A percentile compares a stretch with the other conserved stretches of the same genome.
Conservation (phyloP, 2,113 vertebrate genomes). For the Oryzias javanicus region DNA sequence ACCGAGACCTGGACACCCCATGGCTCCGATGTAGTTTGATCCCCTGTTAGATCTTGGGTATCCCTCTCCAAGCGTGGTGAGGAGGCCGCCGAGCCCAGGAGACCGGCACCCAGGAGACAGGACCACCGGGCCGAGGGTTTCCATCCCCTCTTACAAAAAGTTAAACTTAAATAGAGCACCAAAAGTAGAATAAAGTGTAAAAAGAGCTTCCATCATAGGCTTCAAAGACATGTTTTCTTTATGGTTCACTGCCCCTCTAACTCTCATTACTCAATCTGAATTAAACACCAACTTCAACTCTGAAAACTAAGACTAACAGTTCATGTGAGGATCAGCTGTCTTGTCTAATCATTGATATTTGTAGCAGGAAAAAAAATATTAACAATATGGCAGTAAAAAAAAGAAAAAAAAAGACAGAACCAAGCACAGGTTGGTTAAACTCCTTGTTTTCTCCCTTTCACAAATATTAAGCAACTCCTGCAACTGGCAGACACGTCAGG, state of each 20-base stretch:
- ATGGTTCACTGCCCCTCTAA: background rate
- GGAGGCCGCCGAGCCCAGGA: too few relatives aligned
- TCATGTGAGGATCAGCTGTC: background rate
- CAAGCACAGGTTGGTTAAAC: conserved; percentile 22
- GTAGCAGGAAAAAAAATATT: conserved; percentile 7
- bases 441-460: conserved; percentile 11
- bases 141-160: too few relatives aligned
- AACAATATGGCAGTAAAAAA: conserved; percentile 1
- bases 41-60: too few relatives aligned
- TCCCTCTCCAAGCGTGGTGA: too few relatives aligned
- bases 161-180: background rate
- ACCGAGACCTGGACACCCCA: too few relatives aligned
- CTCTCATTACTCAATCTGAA: background rate
- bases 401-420: conserved; percentile 28
- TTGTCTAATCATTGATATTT: background rate
- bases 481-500: conserved; percentile 38
- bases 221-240: conserved; percentile 1
- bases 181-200: background rate
- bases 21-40: too few relatives aligned
- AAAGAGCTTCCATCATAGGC: background rate
- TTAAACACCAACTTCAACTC: background rate
- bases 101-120: too few relatives aligned
- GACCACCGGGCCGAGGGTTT: too few relatives aligned
- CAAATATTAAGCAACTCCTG: conserved; percentile 42
- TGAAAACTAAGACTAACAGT: conserved; percentile 9